A percentile compares a stretch with the other conserved stretches of the same genome.
phyloP scores from a whole-genome alignment of 1,140 invertebrate genomes.

The Hylyphantes graminicola region DNA sequence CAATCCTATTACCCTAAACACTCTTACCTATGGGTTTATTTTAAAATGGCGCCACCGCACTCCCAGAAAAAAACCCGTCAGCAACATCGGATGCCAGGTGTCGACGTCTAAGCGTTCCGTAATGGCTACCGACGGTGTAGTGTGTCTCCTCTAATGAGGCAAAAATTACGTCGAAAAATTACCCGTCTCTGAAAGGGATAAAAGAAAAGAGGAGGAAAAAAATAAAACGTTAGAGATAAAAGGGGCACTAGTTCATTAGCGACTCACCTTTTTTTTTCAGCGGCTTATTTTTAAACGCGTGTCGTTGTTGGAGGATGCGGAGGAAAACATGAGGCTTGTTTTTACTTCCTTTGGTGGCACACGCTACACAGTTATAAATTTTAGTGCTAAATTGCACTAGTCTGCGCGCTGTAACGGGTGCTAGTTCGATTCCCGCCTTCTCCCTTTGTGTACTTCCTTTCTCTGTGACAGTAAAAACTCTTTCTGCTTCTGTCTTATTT shows the following conservation, averaged over 20 bases:
- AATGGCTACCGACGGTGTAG: conserved; percentile 57
- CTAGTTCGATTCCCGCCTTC: too few species aligned
- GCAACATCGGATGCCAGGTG: conserved; percentile 49
- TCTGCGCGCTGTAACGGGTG: too few species aligned
- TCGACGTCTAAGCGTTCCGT: conserved; percentile 55
- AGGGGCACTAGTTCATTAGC: conserved; percentile 24
- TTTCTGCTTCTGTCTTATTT: too few species aligned
- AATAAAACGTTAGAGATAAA: conserved; percentile 14
- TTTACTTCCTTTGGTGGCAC: too few species aligned
- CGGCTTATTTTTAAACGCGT: conserved; percentile 21
- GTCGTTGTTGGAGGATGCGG: neutral
- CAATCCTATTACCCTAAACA: too few species aligned
- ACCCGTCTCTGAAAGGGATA: conserved; percentile 10
- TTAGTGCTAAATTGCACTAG: too few species aligned
- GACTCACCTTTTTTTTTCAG: conserved; percentile 2
- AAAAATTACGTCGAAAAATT: conserved; percentile 59
- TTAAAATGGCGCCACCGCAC: too few species aligned
- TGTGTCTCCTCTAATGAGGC: conserved; percentile 52
- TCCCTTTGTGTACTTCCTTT: too few species aligned
- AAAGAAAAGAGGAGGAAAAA: conserved; percentile 11
- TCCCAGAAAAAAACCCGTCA: neutral
- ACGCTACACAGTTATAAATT: too few species aligned
- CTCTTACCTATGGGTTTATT: too few species aligned
- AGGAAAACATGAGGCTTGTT: too few species aligned
- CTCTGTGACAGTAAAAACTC: too few species aligned